A percentile compares a stretch with the other conserved stretches of the same genome.
phyloP scores from a whole-genome alignment of 2,113 vertebrate genomes.

The Sapajus apella region DNA sequence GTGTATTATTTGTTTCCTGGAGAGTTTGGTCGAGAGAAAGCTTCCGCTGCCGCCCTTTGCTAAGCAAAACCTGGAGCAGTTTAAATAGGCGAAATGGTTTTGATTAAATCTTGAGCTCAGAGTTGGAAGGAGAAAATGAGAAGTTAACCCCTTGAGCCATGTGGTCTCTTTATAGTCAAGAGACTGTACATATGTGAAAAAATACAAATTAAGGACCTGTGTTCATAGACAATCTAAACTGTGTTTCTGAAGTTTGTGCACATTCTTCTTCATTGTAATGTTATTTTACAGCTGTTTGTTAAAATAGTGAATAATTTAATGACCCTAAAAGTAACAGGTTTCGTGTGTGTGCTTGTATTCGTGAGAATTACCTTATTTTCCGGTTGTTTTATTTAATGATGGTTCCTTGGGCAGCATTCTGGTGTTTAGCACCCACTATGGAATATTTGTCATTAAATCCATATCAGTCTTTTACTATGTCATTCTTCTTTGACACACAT shows the following conservation, averaged over 20 bases:
- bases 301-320: slow-evolving; percentile 73
- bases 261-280: slow-evolving; percentile 48
- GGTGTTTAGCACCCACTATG: slow-evolving; percentile 38
- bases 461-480: slow-evolving; percentile 37
- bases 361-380: slow-evolving; percentile 54
- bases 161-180: slow-evolving; percentile 1
- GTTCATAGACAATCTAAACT: slow-evolving; percentile 68
- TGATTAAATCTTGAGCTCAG: background rate
- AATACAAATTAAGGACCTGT: slow-evolving; percentile 33
- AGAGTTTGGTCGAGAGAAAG: background rate
- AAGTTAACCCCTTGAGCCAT: slow-evolving; percentile 38
- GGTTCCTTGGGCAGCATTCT: slow-evolving; percentile 53
- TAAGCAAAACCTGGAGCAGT: background rate
- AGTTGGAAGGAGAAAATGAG: slow-evolving; percentile 3
- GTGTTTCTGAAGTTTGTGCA: slow-evolving; percentile 49
- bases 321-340: slow-evolving; percentile 33
- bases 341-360: slow-evolving; percentile 48
- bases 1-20: slow-evolving; percentile 10
- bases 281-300: slow-evolving; percentile 66
- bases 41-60: background rate
- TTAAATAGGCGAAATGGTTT: background rate
- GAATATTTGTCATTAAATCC: slow-evolving; percentile 74
- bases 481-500: background rate
- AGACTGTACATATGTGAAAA: slow-evolving; percentile 59
- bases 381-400: slow-evolving; percentile 71